Percentiles rank a stretch among this genome's conserved stretches.
These are phyloP conservation scores for Sinonovacula constricta DNA, from an alignment of 1,140 invertebrate species.

Conservation along the genomic window DNA sequence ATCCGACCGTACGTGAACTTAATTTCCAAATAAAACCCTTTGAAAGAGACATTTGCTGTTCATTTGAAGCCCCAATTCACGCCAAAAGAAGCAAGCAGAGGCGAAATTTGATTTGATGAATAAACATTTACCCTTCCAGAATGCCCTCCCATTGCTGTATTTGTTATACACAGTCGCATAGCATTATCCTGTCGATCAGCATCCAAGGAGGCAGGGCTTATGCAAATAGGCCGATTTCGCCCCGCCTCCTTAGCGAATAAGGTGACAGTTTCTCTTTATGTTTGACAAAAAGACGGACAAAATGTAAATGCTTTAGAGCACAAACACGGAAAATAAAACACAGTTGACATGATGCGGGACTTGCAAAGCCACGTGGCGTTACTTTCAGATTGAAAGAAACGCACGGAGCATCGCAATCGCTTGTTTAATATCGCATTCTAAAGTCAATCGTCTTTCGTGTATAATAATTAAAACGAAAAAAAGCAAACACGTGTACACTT, in stretches of 20 bases:
- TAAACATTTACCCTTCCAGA: constrained; percentile 45
- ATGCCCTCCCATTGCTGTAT: constrained; percentile 42
- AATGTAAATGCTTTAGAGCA: no score
- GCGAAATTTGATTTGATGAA: constrained; percentile 53
- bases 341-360: no score
- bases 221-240: no score
- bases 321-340: no score
- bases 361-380: no score
- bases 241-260: constrained; percentile 33
- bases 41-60: neutral
- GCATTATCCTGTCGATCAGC: constrained; percentile 28
- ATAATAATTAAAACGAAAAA: no score
- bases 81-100: neutral
- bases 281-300: no score
- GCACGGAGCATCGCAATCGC: no score
- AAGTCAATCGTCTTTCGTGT: no score
- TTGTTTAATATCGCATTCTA: no score
- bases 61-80: neutral
- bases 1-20: neutral
- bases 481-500: no score
- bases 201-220: constrained; percentile 6
- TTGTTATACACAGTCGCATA: constrained; percentile 33
- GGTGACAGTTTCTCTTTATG: neutral
- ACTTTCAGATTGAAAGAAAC: no score
- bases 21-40: neutral